Conservation (phyloP, 2,797 vertebrate genomes). For the Cygnus olor region DNA sequence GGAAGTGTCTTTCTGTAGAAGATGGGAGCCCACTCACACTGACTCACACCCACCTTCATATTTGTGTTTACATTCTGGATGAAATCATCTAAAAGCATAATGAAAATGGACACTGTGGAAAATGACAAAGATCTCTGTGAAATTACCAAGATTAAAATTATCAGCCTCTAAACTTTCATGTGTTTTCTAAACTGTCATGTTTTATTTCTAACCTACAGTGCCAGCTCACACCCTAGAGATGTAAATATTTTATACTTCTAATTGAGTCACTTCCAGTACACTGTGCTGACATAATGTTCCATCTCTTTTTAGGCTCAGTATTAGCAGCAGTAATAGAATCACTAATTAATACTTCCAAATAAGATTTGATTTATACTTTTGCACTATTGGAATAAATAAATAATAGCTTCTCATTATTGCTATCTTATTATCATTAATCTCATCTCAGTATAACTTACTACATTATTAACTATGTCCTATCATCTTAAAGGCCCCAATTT, state of each 20-base stretch:
- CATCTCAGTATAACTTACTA: not conserved
- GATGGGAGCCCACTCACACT: not conserved
- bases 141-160: not conserved
- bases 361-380: constrained; percentile 2
- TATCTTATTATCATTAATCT: not conserved
- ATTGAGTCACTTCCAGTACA: not conserved
- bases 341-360: constrained; percentile 32
- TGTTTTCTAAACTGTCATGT: not conserved
- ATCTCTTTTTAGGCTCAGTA: not conserved
- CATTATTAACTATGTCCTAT: not conserved
- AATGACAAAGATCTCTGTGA: not conserved
- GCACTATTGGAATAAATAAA: constrained; percentile 4
- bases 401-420: not conserved
- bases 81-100: not conserved
- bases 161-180: not conserved
- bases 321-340: not conserved
- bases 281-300: not conserved
- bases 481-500: not conserved
- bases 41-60: constrained; percentile 4
- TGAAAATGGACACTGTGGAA: fast-evolving
- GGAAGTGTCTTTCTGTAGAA: not conserved
- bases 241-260: constrained; percentile 29
- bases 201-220: constrained; percentile 11
- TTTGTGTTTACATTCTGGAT: not conserved
- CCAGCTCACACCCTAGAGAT: not conserved